phyloP scores from a whole-genome alignment of 2,888 invertebrate species.

The Diaprepes abbreviatus region DNA sequence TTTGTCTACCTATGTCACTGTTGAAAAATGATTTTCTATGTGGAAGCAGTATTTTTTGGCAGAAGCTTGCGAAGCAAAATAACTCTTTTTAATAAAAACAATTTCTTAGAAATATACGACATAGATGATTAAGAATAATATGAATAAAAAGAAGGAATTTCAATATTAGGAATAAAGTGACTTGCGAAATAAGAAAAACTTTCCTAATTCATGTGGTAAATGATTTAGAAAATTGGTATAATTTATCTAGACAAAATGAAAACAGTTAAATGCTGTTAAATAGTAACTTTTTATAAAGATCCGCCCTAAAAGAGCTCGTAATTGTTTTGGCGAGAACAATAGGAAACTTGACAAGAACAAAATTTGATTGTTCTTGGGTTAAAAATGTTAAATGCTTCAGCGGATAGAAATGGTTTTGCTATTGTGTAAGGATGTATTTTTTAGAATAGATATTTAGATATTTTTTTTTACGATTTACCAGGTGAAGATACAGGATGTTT shows the following conservation, averaged over 20 bases:
- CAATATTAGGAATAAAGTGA: too few species aligned
- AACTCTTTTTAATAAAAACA: too few species aligned
- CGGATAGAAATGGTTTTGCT: constrained; percentile 11
- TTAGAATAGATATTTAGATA: neutral
- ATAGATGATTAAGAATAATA: too few species aligned
- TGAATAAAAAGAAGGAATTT: too few species aligned
- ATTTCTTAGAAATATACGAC: too few species aligned
- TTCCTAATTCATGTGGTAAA: neutral
- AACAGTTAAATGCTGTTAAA: constrained; percentile 22
- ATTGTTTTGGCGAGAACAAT: constrained; percentile 34
- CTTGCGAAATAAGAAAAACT: neutral
- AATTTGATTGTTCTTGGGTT: constrained; percentile 12
- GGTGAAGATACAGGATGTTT: neutral
- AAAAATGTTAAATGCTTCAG: constrained; percentile 15
- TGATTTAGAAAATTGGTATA: constrained; percentile 13
- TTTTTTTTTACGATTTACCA: neutral
- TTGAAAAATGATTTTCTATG: too few species aligned
- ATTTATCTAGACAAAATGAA: constrained; percentile 12
- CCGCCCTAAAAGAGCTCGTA: constrained; percentile 22
- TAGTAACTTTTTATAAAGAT: constrained; percentile 16
- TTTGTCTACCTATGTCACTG: too few species aligned
- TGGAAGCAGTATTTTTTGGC: too few species aligned
- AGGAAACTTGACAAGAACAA: constrained; percentile 27
- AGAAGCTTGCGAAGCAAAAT: too few species aligned
- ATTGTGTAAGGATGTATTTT: constrained; percentile 4